phyloP scores from a whole-genome alignment of 2,797 vertebrate species.

The Rachycentron canadum region DNA sequence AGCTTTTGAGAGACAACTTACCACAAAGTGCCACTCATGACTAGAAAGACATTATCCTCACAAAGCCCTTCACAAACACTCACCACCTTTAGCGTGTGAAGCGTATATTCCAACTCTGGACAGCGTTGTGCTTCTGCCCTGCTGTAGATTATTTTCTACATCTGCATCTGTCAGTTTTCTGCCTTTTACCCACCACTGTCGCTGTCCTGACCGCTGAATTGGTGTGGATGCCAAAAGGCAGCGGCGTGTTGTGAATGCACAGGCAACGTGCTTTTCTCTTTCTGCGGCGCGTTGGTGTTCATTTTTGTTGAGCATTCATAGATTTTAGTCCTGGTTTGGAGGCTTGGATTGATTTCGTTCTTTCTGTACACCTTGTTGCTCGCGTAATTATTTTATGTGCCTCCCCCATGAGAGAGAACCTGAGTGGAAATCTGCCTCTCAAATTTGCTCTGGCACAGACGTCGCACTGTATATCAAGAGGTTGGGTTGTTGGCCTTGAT shows the following conservation, averaged over 20 bases:
- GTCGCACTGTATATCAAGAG: slow-evolving; percentile 4
- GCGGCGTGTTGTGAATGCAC: slow-evolving; percentile 2
- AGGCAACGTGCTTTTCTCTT: slow-evolving; percentile 8
- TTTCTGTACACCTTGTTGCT: slow-evolving; percentile 24
- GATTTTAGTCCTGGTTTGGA: not conserved
- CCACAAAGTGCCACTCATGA: slow-evolving; percentile 21
- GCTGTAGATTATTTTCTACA: slow-evolving; percentile 26
- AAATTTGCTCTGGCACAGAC: slow-evolving; percentile 1
- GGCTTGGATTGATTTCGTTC: not conserved
- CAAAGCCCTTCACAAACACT: slow-evolving; percentile 18
- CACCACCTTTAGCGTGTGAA: slow-evolving; percentile 18
- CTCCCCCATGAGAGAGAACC: slow-evolving; percentile 3
- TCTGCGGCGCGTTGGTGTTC: not conserved
- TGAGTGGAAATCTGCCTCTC: slow-evolving; percentile 16
- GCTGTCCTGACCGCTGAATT: slow-evolving; percentile 28
- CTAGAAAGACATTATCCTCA: slow-evolving; percentile 47
- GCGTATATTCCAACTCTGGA: slow-evolving; percentile 29
- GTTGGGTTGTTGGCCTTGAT: slow-evolving; percentile 33
- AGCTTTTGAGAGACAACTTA: slow-evolving; percentile 20
- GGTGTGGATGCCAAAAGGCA: not conserved
- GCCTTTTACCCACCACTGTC: slow-evolving; percentile 21
- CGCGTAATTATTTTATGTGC: slow-evolving; percentile 15
- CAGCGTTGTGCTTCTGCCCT: slow-evolving; percentile 7
- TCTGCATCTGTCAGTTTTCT: not conserved
- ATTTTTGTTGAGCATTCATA: not conserved